Percentiles rank a stretch among this genome's conserved stretches.
Conservation (phyloP, 2,797 vertebrate genomes). For the Pseudotriccus pelzelni region DNA sequence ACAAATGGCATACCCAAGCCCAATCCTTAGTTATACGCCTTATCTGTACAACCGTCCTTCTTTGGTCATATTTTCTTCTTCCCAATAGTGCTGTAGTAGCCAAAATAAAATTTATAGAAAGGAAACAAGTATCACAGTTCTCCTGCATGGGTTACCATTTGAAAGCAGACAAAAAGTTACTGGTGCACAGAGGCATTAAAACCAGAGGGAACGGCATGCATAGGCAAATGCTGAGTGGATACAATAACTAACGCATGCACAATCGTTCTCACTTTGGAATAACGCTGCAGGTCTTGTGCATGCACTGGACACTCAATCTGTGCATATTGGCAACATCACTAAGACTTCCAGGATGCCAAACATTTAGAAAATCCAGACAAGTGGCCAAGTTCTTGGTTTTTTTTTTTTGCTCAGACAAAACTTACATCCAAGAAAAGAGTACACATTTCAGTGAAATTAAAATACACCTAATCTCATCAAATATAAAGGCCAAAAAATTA, state of each 20-base stretch:
- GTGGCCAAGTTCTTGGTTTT: not conserved
- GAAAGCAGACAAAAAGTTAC: not conserved
- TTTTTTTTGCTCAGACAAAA: not conserved
- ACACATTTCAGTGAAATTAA: not conserved
- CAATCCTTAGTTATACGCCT: not conserved
- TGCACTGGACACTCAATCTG: not conserved
- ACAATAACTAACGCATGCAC: not conserved
- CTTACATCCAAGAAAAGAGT: not conserved
- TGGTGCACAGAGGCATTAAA: not conserved
- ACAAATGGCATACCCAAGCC: not conserved
- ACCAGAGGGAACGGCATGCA: not conserved
- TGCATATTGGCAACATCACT: not conserved
- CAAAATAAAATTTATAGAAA: not conserved
- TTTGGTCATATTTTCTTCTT: not conserved
- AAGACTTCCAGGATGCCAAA: not conserved
- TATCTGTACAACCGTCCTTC: not conserved
- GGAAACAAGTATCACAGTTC: not conserved
- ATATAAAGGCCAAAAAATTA: not conserved
- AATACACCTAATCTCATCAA: not conserved
- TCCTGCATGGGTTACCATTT: not conserved
- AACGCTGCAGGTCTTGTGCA: not conserved
- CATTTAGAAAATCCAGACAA: not conserved
- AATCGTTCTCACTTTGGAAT: not conserved
- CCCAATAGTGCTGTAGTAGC: not conserved
- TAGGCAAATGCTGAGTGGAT: not conserved